A percentile compares a stretch with the other conserved stretches of the same genome.
Conservation (phyloP, 1,140 invertebrate species). For the Zeugodacus cucurbitae region DNA sequence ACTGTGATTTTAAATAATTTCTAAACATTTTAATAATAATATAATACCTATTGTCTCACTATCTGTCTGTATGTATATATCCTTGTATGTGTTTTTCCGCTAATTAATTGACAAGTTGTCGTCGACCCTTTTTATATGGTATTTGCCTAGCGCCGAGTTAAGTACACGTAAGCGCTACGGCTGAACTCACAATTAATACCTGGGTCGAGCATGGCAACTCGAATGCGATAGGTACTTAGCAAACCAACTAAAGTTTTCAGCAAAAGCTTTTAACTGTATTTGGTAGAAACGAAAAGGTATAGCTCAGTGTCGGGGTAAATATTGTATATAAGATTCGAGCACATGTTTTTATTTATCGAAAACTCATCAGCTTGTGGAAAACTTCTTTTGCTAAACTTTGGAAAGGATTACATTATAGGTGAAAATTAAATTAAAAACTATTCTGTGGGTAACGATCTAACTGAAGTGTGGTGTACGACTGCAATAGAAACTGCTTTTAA, state of each 20-base stretch:
- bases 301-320: too few relatives aligned
- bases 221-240: neutral
- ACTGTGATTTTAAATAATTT: neutral
- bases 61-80: neutral
- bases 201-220: neutral
- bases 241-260: neutral
- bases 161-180: neutral
- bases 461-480: too few relatives aligned
- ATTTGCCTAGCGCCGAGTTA: neutral
- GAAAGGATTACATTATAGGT: too few relatives aligned
- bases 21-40: neutral
- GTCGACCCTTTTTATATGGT: neutral
- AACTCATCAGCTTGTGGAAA: neutral
- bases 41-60: neutral
- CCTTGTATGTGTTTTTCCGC: neutral
- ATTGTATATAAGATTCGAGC: neutral
- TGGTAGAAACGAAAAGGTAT: too few relatives aligned
- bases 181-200: neutral
- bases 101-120: neutral
- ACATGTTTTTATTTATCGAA: neutral
- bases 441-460: too few relatives aligned
- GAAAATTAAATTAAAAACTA: too few relatives aligned
- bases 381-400: too few relatives aligned
- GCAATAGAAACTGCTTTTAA: too few relatives aligned
- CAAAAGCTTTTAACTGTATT: too few relatives aligned